Percentiles rank a stretch among this genome's conserved stretches.
These are phyloP conservation scores for Myzus persicae DNA, from an alignment of 1,140 invertebrate genomes.

Conservation along the genomic window DNA sequence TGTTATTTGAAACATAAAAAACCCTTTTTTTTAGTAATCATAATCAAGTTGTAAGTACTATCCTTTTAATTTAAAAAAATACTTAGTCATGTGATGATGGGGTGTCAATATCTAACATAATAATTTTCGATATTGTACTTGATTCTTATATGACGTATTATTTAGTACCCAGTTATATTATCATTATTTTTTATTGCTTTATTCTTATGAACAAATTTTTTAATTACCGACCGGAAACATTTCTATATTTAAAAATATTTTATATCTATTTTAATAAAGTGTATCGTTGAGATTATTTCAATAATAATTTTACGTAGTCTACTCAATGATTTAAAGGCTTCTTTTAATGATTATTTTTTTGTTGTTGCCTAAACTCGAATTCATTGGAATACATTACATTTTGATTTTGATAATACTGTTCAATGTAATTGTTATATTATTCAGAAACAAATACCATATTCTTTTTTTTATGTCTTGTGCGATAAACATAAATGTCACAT, in stretches of 20 bases:
- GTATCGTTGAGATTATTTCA: neutral
- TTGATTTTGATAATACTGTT: conserved; percentile 34
- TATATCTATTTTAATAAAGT: neutral
- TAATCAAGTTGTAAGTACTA: conserved; percentile 10
- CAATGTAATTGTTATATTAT: conserved; percentile 34
- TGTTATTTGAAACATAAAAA: neutral
- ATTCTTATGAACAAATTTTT: conserved; percentile 2
- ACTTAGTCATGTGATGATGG: conserved; percentile 15
- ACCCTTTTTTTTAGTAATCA: neutral
- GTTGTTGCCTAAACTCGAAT: neutral
- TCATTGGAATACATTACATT: neutral
- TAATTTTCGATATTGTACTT: neutral
- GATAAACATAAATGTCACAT: conserved; percentile 42
- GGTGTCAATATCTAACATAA: conserved; percentile 17
- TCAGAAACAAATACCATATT: conserved; percentile 16
- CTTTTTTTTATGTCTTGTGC: neutral
- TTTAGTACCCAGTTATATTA: neutral
- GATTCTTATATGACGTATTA: conserved; percentile 6
- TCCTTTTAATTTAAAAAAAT: conserved; percentile 33
- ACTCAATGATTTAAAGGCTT: neutral
- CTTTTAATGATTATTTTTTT: neutral
- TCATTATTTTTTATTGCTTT: neutral
- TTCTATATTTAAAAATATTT: neutral
- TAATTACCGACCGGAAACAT: neutral
- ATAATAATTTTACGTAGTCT: neutral